Conservation (phyloP, 1,140 invertebrate species). For the Planococcus citri region DNA sequence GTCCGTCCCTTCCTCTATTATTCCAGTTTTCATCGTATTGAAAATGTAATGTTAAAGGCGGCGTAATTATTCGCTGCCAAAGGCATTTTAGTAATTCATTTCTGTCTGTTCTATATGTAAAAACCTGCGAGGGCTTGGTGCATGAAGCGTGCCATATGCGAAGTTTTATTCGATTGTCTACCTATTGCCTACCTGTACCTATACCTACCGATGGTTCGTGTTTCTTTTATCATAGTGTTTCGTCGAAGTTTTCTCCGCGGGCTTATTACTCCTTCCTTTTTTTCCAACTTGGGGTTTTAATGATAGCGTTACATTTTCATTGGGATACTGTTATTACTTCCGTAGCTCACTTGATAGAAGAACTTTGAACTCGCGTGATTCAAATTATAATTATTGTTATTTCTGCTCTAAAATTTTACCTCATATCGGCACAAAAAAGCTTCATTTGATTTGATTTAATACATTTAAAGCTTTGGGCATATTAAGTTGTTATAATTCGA, state of each 20-base stretch:
- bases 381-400: neutral
- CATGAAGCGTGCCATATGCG: conserved; percentile 12
- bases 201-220: neutral
- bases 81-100: conserved; percentile 10
- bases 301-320: neutral
- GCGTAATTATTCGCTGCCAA: neutral
- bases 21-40: neutral
- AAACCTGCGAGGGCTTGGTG: neutral
- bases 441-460: neutral
- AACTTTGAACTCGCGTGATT: neutral
- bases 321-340: neutral
- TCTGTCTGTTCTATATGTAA: neutral
- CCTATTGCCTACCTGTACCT: neutral
- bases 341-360: neutral
- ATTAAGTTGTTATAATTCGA: too few relatives aligned
- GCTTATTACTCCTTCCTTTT: neutral
- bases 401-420: neutral
- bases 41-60: neutral
- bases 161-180: neutral
- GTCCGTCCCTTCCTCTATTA: neutral
- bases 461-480: neutral
- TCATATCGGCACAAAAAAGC: neutral
- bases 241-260: neutral
- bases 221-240: neutral
- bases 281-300: neutral